Evolutionary conservation across 2,888 invertebrate species (phyloP).

Genomic region (Vesta saturnalis): DNA sequence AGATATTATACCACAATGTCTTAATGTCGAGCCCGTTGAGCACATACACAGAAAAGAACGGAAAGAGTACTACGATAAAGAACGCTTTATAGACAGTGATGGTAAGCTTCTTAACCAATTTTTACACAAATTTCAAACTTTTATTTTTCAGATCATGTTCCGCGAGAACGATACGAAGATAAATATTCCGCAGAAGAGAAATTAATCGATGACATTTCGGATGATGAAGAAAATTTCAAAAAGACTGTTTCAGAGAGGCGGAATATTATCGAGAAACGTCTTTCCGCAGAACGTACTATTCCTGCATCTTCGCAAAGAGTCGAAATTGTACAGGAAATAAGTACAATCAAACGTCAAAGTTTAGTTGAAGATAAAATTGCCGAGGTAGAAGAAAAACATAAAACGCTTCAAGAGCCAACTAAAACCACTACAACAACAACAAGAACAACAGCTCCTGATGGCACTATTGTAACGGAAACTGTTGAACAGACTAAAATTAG

Average conservation of each 20-base stretch:
- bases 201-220: slow-evolving; percentile 68
- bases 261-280: slow-evolving; percentile 77
- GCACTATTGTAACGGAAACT: slow-evolving; percentile 61
- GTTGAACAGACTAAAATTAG: slow-evolving; percentile 63
- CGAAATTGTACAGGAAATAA: slow-evolving; percentile 77
- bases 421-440: slow-evolving; percentile 56
- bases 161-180: slow-evolving; percentile 70
- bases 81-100: slow-evolving; percentile 64
- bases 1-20: slow-evolving; percentile 89
- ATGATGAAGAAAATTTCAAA: slow-evolving; percentile 71
- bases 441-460: slow-evolving; percentile 58
- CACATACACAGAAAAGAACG: slow-evolving; percentile 59
- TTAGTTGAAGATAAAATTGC: slow-evolving; percentile 64
- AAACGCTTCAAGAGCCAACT: slow-evolving; percentile 38
- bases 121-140: neutral
- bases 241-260: slow-evolving; percentile 81
- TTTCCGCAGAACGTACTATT: slow-evolving; percentile 74
- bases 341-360: slow-evolving; percentile 74
- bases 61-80: slow-evolving; percentile 60
- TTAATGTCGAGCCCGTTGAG: slow-evolving; percentile 68
- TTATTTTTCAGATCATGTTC: slow-evolving; percentile 18
- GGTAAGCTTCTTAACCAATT: slow-evolving; percentile 53
- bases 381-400: slow-evolving; percentile 67
- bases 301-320: slow-evolving; percentile 79
- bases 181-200: slow-evolving; percentile 87